These are phyloP conservation scores for Setophaga kirtlandii DNA, from an alignment of 2,113 vertebrate genomes.

Conservation along the genomic window DNA sequence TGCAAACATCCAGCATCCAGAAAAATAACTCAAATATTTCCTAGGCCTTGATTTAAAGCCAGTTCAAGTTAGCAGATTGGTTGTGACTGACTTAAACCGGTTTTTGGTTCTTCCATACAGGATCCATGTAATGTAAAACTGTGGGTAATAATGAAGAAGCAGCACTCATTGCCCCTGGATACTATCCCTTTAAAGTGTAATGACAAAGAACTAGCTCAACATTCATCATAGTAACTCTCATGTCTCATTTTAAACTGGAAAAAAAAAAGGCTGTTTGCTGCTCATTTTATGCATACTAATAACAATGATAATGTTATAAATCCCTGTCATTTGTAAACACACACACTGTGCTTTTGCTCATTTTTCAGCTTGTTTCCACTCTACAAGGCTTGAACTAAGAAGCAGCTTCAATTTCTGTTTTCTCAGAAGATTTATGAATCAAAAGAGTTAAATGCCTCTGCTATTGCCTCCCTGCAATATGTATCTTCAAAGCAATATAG, in stretches of 20 bases:
- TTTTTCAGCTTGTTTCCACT: constrained; percentile 61
- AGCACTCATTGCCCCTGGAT: constrained; percentile 57
- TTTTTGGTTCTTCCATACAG: background rate
- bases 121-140: constrained; percentile 33
- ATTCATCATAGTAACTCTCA: constrained; percentile 61
- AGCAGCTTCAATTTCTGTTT: constrained; percentile 48
- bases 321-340: constrained; percentile 69
- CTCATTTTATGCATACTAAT: background rate
- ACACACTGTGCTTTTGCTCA: constrained; percentile 79
- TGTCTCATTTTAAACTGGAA: constrained; percentile 3
- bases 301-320: constrained; percentile 32
- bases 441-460: constrained; percentile 48
- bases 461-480: constrained; percentile 51
- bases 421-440: constrained; percentile 42
- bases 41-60: background rate
- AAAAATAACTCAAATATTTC: constrained; percentile 57
- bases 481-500: constrained; percentile 37
- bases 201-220: constrained; percentile 39
- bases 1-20: constrained; percentile 47
- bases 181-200: constrained; percentile 70
- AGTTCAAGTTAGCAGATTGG: background rate
- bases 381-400: constrained; percentile 56
- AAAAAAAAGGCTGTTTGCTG: constrained; percentile 38
- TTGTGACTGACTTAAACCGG: background rate
- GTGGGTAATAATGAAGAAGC: constrained; percentile 48